A percentile compares a stretch with the other conserved stretches of the same genome.
phyloP scores from a whole-genome alignment of 2,797 vertebrate species.

The Spondyliosoma cantharus region DNA sequence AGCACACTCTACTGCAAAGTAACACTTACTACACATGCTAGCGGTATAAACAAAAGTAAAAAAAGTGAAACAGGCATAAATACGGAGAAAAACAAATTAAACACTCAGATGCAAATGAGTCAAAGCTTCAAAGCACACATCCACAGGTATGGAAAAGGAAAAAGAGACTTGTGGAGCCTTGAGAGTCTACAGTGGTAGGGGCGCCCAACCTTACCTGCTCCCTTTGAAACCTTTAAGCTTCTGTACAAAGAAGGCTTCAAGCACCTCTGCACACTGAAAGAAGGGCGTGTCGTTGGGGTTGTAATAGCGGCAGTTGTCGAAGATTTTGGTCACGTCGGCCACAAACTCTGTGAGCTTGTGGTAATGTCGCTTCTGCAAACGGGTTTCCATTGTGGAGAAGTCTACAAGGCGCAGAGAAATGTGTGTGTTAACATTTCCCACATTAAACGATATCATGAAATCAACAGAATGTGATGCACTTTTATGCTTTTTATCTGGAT shows the following conservation, averaged over 20 bases:
- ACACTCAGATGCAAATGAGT: slow-evolving; percentile 4
- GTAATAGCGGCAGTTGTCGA: slow-evolving; percentile 99
- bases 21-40: slow-evolving; percentile 52
- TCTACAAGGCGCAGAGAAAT: slow-evolving; percentile 77
- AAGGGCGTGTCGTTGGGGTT: slow-evolving; percentile 99
- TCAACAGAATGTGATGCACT: too few relatives aligned
- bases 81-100: slow-evolving; percentile 1
- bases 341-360: slow-evolving; percentile 98
- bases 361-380: slow-evolving; percentile 94
- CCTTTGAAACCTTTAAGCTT: slow-evolving; percentile 99
- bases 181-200: background rate
- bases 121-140: background rate
- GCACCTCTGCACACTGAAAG: slow-evolving; percentile 97
- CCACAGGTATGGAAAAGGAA: slow-evolving; percentile 1
- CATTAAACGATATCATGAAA: background rate
- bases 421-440: background rate
- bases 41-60: slow-evolving; percentile 17
- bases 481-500: background rate
- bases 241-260: slow-evolving; percentile 99
- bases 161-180: background rate
- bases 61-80: slow-evolving; percentile 17
- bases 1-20: slow-evolving; percentile 25
- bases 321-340: slow-evolving; percentile 99
- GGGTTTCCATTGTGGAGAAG: slow-evolving; percentile 96
- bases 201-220: slow-evolving; percentile 86